Percentiles rank a stretch among this genome's conserved stretches.
phyloP scores from a whole-genome alignment of 2,888 invertebrate species.

The Drosophila aldrichi region DNA sequence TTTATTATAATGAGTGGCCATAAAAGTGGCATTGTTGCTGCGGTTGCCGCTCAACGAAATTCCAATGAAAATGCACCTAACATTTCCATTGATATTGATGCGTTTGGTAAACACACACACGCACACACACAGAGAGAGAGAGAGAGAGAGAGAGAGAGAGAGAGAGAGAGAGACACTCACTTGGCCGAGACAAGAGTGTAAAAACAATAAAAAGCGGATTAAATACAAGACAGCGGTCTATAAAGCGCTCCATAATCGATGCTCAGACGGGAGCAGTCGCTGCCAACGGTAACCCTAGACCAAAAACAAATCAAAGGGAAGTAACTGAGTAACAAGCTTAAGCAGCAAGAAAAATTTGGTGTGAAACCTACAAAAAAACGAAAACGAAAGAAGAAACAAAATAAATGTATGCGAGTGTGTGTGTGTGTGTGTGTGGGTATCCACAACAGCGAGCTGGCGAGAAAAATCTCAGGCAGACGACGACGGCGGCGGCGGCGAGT shows the following conservation, averaged over 20 bases:
- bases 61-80: conserved; percentile 78
- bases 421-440: conserved; percentile 20
- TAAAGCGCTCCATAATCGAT: conserved; percentile 75
- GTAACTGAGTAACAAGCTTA: conserved; percentile 69
- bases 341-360: conserved; percentile 70
- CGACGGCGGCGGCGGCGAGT: conserved; percentile 54
- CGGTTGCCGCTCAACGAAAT: conserved; percentile 61
- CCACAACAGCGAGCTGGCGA: conserved; percentile 29
- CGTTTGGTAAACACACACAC: conserved; percentile 50
- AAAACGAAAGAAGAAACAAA: conserved; percentile 21
- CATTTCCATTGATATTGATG: conserved; percentile 72
- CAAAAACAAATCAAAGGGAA: conserved; percentile 41
- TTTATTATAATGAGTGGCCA: conserved; percentile 83
- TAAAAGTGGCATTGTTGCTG: conserved; percentile 73
- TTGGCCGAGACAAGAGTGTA: conserved; percentile 62
- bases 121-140: conserved; percentile 2
- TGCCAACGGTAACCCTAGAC: conserved; percentile 58
- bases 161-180: conserved; percentile 7
- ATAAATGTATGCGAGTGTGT: conserved; percentile 18
- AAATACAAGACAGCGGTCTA: conserved; percentile 74
- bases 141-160: no score
- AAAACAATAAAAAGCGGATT: conserved; percentile 82
- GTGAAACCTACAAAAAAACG: conserved; percentile 71
- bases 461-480: conserved; percentile 54
- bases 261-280: conserved; percentile 67